These are phyloP conservation scores for Urocitellus parryii DNA, from an alignment of 2,113 vertebrate genomes.

Conservation along the genomic window DNA sequence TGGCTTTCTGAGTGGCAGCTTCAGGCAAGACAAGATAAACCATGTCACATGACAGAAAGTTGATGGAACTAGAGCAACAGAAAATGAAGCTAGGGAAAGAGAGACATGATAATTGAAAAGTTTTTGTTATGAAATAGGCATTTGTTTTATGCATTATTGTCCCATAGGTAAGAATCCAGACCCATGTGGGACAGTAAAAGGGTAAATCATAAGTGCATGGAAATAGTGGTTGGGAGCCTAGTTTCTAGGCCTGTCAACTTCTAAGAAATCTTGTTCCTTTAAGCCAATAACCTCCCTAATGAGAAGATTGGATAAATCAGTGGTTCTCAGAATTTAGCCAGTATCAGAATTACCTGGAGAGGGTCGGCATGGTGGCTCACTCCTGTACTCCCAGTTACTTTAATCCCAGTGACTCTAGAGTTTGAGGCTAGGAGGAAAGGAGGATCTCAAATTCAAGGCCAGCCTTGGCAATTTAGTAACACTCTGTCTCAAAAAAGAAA, in stretches of 20 bases:
- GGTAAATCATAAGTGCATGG: neutral
- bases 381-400: neutral
- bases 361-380: neutral
- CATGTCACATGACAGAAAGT: neutral
- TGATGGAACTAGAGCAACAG: neutral
- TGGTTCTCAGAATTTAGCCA: neutral
- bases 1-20: slow-evolving; percentile 36
- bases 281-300: neutral
- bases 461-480: neutral
- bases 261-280: slow-evolving; percentile 32
- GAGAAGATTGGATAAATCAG: neutral
- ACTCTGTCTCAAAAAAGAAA: neutral
- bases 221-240: neutral
- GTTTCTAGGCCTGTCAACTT: neutral
- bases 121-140: neutral
- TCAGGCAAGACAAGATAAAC: slow-evolving; percentile 30
- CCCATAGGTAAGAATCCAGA: neutral
- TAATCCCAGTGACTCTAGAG: neutral
- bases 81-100: slow-evolving; percentile 1
- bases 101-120: neutral
- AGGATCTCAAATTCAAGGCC: neutral
- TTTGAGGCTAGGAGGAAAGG: neutral
- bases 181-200: neutral
- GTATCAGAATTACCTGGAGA: slow-evolving; percentile 19
- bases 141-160: slow-evolving; percentile 30